A percentile compares a stretch with the other conserved stretches of the same genome.
Conservation (phyloP, 2,797 vertebrate species). For the Bradypus variegatus region DNA sequence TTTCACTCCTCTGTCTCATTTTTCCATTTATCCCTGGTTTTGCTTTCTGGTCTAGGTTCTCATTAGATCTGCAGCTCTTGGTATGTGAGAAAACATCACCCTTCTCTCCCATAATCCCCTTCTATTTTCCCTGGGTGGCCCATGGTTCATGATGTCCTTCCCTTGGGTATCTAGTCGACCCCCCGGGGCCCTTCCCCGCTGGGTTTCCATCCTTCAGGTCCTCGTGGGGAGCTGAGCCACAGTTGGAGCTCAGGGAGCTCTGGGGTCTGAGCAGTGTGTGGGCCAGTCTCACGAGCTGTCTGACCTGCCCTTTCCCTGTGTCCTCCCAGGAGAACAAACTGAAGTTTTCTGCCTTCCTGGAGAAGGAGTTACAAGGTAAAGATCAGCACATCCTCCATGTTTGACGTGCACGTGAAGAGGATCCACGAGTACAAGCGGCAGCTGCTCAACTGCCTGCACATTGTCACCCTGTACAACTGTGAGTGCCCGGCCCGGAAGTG, state of each 20-base stretch:
- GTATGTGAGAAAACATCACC: too few species aligned
- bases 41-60: background rate
- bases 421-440: slow-evolving; percentile 89
- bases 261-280: background rate
- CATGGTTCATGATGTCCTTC: background rate
- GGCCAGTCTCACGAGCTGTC: background rate
- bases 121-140: background rate
- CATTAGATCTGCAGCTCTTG: background rate
- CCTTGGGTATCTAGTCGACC: background rate
- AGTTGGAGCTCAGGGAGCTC: background rate
- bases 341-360: slow-evolving; percentile 82
- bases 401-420: slow-evolving; percentile 86
- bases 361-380: slow-evolving; percentile 83
- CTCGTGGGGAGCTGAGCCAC: background rate
- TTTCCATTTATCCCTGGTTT: background rate
- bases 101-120: too few species aligned
- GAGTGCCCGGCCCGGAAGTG: slow-evolving; percentile 53
- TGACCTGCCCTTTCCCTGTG: background rate
- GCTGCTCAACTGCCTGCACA: slow-evolving; percentile 83
- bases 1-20: background rate
- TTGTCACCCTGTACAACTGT: slow-evolving; percentile 85
- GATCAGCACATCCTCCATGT: slow-evolving; percentile 83
- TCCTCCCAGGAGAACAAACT: slow-evolving; percentile 82
- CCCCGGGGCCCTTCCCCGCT: too few species aligned
- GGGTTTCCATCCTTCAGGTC: background rate